Conservation (phyloP, 2,888 invertebrate species). For the Agrilus biguttatus region DNA sequence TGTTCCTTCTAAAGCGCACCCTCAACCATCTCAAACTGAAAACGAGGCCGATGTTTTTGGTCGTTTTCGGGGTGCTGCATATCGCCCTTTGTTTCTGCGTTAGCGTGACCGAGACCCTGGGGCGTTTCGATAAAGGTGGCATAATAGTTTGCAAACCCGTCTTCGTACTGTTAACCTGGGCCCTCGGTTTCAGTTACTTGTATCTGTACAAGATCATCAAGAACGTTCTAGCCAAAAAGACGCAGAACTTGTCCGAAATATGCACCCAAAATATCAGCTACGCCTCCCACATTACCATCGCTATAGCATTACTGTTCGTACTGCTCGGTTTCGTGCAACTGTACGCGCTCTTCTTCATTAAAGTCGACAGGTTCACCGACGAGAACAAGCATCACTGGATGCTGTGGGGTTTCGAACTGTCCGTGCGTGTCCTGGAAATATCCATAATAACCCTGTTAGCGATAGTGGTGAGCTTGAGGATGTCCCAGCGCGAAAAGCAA, state of each 20-base stretch:
- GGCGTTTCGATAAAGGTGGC: constrained; percentile 28
- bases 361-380: constrained; percentile 33
- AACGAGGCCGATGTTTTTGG: constrained; percentile 57
- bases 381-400: constrained; percentile 69
- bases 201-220: constrained; percentile 70
- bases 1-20: constrained; percentile 72
- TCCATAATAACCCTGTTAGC: constrained; percentile 74
- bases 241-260: constrained; percentile 65
- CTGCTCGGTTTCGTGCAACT: constrained; percentile 72
- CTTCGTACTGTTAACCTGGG: constrained; percentile 72
- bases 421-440: constrained; percentile 71
- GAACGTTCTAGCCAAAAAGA: constrained; percentile 58
- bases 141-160: constrained; percentile 70
- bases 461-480: constrained; percentile 63
- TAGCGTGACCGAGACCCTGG: constrained; percentile 56
- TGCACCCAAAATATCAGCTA: constrained; percentile 65
- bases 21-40: constrained; percentile 52
- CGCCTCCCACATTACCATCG: constrained; percentile 80
- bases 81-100: constrained; percentile 67
- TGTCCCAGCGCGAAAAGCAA: constrained; percentile 59
- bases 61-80: constrained; percentile 65
- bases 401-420: constrained; percentile 84
- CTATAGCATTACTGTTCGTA: constrained; percentile 72
- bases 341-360: constrained; percentile 60
- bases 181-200: constrained; percentile 71